A percentile compares a stretch with the other conserved stretches of the same genome.
Conservation (phyloP, 2,113 vertebrate genomes). For the Gambusia holbrooki region DNA sequence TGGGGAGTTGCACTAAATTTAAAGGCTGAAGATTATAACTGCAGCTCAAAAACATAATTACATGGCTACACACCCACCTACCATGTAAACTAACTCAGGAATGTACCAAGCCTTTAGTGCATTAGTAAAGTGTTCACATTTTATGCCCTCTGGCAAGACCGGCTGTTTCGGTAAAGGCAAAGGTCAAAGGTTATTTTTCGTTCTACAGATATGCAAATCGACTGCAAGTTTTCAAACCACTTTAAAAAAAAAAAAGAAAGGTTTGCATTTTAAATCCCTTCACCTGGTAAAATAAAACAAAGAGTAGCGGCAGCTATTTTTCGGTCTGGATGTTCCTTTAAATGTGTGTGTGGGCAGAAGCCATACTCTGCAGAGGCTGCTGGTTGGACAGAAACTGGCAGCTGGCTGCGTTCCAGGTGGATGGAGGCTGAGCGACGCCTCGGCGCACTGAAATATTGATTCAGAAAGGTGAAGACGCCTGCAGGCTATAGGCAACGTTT, state of each 20-base stretch:
- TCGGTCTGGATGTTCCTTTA: constrained; percentile 24
- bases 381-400: constrained; percentile 44
- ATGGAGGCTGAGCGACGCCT: constrained; percentile 72
- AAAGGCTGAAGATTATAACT: constrained; percentile 9
- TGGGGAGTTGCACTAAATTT: not conserved
- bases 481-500: constrained; percentile 51
- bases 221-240: constrained; percentile 10
- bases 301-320: constrained; percentile 21
- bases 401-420: constrained; percentile 74
- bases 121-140: constrained; percentile 14
- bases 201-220: constrained; percentile 24
- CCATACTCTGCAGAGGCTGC: constrained; percentile 43
- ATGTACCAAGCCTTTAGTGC: constrained; percentile 12
- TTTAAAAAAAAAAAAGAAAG: not conserved
- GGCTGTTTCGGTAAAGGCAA: not conserved
- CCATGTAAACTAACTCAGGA: not conserved
- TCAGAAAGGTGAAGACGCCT: constrained; percentile 55
- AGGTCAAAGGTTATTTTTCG: constrained; percentile 33
- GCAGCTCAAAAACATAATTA: constrained; percentile 16
- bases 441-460: constrained; percentile 74
- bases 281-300: constrained; percentile 60
- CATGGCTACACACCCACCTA: constrained; percentile 8
- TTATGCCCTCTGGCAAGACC: constrained; percentile 7
- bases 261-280: constrained; percentile 12
- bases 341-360: constrained; percentile 65